Base-by-base conservation (phyloP, 1,140 invertebrate species). In the Drosophila navojoa region DNA sequence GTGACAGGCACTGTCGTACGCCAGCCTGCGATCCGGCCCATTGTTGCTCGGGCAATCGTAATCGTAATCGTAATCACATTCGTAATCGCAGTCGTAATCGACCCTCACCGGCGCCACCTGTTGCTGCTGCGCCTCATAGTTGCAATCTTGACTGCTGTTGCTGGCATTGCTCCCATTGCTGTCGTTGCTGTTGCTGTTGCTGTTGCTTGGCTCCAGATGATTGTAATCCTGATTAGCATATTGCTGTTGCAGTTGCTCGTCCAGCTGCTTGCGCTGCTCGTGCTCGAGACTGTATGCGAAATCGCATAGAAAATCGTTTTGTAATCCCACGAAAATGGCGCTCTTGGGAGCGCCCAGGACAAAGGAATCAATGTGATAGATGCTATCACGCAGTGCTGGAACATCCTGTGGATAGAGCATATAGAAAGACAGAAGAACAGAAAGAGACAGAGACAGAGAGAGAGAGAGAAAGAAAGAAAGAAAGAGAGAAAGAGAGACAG, bases 321-420 rank as follows among this genome's bases (percentile, higher is more conserved):
- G 90, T 57, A 92, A 84, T 85, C 91, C 91, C 68, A 92, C 90
- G 74, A 90, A 92, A 71, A 92, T 81, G n/a, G 91, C 91, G 73
- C 91, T 85, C 67, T 92, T 92, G 29, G 91, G 91, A 54, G 89
- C 91, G 9, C 82, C 89, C 79, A 90, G 72, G 13, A 92, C 77
- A 71, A 91, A 92, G 44, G 90, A 90, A 77, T 92, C 91, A 73
- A 92, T 91, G 75, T 91, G 90, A 90, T 79, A 91, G 77, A 91
- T 72, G 79, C 87, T 78, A 71, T 89, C 71, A 58, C 80, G 54
- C 45, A 89, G 57, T n/a, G 75, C 75, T 61, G 91, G 90, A 76
- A 90, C 76, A 38, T 91, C 90, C 90, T 92, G 90, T 79, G 79
- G 79, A 86, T 77, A 72, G 78, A 87, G 71, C 77, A 90, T 71